Evolutionary conservation across 2,888 invertebrate genomes (phyloP).

Genomic region (Embidobia sp.): DNA sequence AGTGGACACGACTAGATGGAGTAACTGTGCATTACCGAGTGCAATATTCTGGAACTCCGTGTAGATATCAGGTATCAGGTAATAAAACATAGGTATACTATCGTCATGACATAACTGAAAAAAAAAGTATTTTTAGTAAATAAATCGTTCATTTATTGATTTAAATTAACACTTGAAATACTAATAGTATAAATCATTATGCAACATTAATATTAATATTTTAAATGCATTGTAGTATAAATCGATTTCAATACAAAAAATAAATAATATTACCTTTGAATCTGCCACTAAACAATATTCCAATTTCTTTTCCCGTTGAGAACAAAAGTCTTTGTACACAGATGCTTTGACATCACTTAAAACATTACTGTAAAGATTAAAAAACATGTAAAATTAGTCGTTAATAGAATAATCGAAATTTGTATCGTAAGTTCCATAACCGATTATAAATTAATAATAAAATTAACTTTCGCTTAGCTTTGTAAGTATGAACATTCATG

Average conservation of each 20-base stretch:
- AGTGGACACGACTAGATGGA: conserved; percentile 94
- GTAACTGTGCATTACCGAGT: conserved; percentile 92
- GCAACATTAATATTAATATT: no score
- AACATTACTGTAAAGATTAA: conserved; percentile 80
- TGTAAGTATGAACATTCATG: no score
- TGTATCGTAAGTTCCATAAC: no score
- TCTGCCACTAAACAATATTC: conserved; percentile 90
- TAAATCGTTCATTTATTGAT: no score
- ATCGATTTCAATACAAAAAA: no score
- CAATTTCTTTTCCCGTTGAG: conserved; percentile 88
- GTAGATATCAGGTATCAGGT: conserved; percentile 96
- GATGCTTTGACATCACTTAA: conserved; percentile 88
- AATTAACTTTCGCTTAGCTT: no score
- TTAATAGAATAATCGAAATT: no score
- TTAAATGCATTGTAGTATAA: no score
- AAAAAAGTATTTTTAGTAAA: conserved; percentile 3
- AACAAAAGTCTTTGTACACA: conserved; percentile 94
- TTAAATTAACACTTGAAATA: neutral
- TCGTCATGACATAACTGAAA: conserved; percentile 90
- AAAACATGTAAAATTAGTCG: neutral
- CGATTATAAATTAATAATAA: no score
- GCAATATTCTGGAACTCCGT: conserved; percentile 93
- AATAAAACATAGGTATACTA: conserved; percentile 94
- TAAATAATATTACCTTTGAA: conserved; percentile 84
- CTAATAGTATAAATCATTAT: no score